Base-by-base conservation (phyloP, 2,888 invertebrate genomes). In the Dryobotodes eremita region DNA sequence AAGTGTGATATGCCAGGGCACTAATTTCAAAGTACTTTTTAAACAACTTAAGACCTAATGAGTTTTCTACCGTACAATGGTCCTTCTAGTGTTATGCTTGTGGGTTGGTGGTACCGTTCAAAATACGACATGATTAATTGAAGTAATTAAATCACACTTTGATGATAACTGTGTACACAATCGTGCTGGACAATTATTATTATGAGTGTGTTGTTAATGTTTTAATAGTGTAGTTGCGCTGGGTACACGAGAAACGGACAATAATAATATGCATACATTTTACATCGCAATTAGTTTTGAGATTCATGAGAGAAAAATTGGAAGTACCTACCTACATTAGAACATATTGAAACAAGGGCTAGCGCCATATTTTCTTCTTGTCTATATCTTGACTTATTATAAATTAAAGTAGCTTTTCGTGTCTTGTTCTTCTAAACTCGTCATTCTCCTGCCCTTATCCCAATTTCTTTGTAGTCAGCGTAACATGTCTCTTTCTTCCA, bases 81-180 rank as follows among this genome's bases (percentile, higher is more conserved):
- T 70, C 65, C 36, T 70, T 75, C 46, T 82, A 66, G 46, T 26
- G 11, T 66, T 20, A 4, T 15, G 4, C 53, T 46, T 23, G n/a
- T 59, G 31, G 36, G 20, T 53, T 46, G 26, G 26, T 15, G n/a
- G 23, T 26, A 68, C 65, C 55, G 72, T 77, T 77, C 46, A 74
- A 76, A 84, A 74, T 73, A 61, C 50, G 64, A 74, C 84, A 70
- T 78, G 75, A 78, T 87, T 84, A 77, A 87, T 87, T 64, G 76
- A 75, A 75, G 76, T 81, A 87, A 86, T 86, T 80, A 87, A 86
- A 84, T 86, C 86, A 81, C 71, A 76, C 65, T 79, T 65, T 46
- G 78, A 78, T 77, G 57, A 84, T 76, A 77, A 71, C 69, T 59
- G 68, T 78, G 73, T 66, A 71, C 71, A 84, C 50, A 78, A 71